These are phyloP conservation scores for Villa cingulata DNA, from an alignment of 2,888 invertebrate genomes.

Conservation along the genomic window DNA sequence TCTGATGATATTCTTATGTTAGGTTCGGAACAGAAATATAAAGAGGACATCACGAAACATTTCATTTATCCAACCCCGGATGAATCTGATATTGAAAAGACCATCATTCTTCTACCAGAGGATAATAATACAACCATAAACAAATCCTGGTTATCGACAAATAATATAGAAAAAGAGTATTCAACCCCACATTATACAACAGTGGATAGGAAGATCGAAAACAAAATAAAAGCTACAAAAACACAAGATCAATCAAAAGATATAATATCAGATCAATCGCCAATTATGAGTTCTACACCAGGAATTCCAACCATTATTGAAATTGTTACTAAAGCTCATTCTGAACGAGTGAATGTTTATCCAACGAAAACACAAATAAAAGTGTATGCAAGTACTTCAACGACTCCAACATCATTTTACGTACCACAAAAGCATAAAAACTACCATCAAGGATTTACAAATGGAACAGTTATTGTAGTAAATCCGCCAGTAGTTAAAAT, in stretches of 20 bases:
- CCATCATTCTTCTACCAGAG: neutral
- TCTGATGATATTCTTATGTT: neutral
- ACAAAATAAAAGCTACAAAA: neutral
- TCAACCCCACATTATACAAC: neutral
- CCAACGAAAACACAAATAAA: slow-evolving; percentile 12
- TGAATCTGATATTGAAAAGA: neutral
- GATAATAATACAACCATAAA: neutral
- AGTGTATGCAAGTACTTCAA: slow-evolving; percentile 1
- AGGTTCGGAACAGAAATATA: neutral
- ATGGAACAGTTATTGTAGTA: neutral
- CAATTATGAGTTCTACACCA: neutral
- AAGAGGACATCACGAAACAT: neutral
- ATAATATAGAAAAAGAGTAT: neutral
- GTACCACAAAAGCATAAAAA: neutral
- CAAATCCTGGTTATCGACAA: neutral
- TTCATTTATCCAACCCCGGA: neutral
- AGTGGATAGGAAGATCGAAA: no score
- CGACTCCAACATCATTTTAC: neutral
- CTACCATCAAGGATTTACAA: neutral
- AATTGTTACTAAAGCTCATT: slow-evolving; percentile 43
- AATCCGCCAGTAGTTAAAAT: neutral
- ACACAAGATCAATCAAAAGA: neutral
- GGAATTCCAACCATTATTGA: slow-evolving; percentile 59
- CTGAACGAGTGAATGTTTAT: slow-evolving; percentile 21
- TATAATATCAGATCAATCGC: neutral